phyloP scores from a whole-genome alignment of 2,113 vertebrate genomes.

The Apteryx owenii region DNA sequence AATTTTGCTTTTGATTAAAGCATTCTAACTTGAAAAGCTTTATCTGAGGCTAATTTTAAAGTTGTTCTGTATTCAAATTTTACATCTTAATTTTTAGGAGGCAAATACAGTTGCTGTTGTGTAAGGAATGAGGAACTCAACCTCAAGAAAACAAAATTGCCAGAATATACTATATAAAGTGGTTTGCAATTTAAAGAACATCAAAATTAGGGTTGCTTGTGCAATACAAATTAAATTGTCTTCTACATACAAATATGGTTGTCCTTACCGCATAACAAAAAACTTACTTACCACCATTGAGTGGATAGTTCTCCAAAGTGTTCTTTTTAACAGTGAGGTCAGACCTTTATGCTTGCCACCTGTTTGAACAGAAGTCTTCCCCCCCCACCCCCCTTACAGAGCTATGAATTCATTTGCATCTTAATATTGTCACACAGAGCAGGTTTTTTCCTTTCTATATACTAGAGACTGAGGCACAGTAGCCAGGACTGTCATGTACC shows the following conservation, averaged over 20 bases:
- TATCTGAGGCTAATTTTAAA: neutral
- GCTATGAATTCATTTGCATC: neutral
- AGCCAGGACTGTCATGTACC: neutral
- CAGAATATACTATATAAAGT: neutral
- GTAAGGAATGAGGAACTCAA: fast-evolving
- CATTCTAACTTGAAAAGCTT: neutral
- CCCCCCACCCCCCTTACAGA: neutral
- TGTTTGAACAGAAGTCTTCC: neutral
- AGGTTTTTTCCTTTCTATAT: neutral
- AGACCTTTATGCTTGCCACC: neutral
- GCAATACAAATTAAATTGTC: neutral
- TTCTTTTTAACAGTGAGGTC: neutral
- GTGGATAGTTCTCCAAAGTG: neutral
- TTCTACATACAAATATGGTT: neutral
- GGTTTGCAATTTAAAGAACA: neutral
- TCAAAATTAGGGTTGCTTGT: neutral
- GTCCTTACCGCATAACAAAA: neutral
- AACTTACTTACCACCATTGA: neutral
- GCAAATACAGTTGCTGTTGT: neutral
- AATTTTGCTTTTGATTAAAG: neutral
- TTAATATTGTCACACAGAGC: neutral
- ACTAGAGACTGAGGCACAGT: neutral
- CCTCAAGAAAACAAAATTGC: neutral
- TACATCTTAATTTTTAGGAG: neutral
- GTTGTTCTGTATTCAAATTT: neutral